Evolutionary conservation across 1,140 invertebrate species (phyloP).

Genomic region (Pararge aegeria): DNA sequence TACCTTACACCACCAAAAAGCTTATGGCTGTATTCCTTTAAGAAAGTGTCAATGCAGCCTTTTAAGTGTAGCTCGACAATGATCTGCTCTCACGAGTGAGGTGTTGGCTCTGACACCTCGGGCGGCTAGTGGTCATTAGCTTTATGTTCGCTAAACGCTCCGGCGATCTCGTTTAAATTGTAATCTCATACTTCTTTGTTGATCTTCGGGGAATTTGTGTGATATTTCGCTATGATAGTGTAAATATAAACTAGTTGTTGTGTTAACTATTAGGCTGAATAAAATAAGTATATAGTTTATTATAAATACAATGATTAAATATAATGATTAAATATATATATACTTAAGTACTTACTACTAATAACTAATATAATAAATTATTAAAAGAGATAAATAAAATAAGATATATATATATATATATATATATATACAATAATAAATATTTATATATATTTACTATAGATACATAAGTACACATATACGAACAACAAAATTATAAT

Average conservation of each 20-base stretch:
- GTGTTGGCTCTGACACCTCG: conserved; percentile 9
- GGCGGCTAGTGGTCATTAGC: conserved; percentile 4
- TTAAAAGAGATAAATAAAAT: no score
- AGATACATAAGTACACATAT: no score
- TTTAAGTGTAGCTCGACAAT: conserved; percentile 23
- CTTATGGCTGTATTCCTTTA: conserved; percentile 29
- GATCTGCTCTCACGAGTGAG: conserved; percentile 16
- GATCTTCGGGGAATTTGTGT: background rate
- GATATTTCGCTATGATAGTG: background rate
- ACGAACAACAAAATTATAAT: no score
- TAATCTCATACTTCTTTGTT: conserved; percentile 1
- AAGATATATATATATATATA: no score
- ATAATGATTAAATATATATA: no score
- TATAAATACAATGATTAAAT: no score
- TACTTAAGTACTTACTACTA: no score
- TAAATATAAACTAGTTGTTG: background rate
- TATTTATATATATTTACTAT: no score
- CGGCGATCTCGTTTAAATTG: conserved; percentile 24
- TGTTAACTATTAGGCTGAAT: no score
- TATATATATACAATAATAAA: no score
- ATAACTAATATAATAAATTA: no score
- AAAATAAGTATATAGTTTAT: no score
- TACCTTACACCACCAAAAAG: conserved; percentile 1
- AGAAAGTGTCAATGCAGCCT: conserved; percentile 30
- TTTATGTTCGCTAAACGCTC: conserved; percentile 19